Percentiles rank a stretch among this genome's conserved stretches.
phyloP scores from a whole-genome alignment of 2,113 vertebrate species.

The Athene cunicularia region DNA sequence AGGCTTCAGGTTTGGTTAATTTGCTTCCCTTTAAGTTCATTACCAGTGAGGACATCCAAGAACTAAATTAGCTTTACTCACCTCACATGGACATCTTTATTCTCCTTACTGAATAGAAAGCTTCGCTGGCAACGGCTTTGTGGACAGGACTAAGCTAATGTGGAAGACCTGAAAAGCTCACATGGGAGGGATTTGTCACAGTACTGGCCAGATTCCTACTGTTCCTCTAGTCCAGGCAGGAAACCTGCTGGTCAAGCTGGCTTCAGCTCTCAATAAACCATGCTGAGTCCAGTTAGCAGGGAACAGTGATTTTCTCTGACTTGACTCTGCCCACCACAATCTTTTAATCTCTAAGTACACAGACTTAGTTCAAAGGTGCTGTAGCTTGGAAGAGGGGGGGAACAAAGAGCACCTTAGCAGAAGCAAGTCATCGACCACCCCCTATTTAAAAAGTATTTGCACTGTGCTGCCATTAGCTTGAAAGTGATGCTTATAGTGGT shows the following conservation, averaged over 20 bases:
- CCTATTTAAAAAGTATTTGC: neutral
- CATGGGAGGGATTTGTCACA: neutral
- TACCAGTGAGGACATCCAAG: neutral
- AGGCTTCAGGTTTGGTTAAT: neutral
- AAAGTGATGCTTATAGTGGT: neutral
- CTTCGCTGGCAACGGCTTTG: neutral
- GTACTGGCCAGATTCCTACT: neutral
- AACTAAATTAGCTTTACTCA: neutral
- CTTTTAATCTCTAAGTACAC: neutral
- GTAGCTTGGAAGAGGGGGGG: neutral
- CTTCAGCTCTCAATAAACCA: neutral
- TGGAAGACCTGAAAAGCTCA: neutral
- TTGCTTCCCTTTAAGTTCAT: neutral
- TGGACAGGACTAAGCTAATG: neutral
- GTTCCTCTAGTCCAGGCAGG: neutral
- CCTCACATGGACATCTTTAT: neutral
- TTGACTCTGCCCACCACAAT: neutral
- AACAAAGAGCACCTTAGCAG: neutral
- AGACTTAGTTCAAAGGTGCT: neutral
- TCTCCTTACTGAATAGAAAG: neutral
- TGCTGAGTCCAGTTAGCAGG: neutral
- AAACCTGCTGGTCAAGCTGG: neutral
- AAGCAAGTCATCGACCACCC: neutral
- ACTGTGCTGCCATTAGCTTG: neutral
- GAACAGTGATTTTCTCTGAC: neutral